Evolutionary conservation across 2,888 invertebrate genomes (phyloP), one percentile per base, ranked within the genome.

Genomic region (Leptodirus hochenwartii): DNA sequence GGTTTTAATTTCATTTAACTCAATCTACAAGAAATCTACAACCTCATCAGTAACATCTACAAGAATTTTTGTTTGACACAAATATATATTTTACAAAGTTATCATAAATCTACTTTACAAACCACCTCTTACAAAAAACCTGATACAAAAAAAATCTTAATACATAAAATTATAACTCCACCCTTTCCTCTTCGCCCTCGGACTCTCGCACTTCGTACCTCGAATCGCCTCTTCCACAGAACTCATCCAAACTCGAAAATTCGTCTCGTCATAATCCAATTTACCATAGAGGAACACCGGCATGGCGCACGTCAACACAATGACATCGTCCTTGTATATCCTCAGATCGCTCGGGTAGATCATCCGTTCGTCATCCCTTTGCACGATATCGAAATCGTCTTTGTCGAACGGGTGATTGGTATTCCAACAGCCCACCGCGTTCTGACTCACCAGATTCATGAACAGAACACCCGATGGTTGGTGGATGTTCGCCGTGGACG

Each of bases 371-470:
- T 58, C 55, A 43, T 80, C 64, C 28, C 63, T 59, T 0, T 66
- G 69, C 1, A 79, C 56, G 1, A 69, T 49, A 1, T 54, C 66
- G 13, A 69, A 57, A 31, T 65, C 69, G 1, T 50, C 48, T 0
- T 58, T 50, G 5, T 50, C 50, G 24, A 75, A 59, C 1, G 58
- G 47, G 5, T 48, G 52, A 1, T 53, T 56, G 0, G 62, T 63
- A 41, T 78, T 73, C 81, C 81, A 82, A 44, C 82, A 84, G 1
- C 74, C 72, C 0, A 84, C 50, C 0, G 73, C 74, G 43, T 78
- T 72, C 11, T 64, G 59, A 20, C 71, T 75, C 1, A 81, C 66
- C 38, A 78, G 66, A 0, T 69, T 69, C 44, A 71, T 71, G 53
- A 81, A 77, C 22, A 80, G 51, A 2, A 72, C 64, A 1, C 66